Evolutionary conservation across 2,113 vertebrate genomes (phyloP).

Genomic region (Pionites leucogaster): DNA sequence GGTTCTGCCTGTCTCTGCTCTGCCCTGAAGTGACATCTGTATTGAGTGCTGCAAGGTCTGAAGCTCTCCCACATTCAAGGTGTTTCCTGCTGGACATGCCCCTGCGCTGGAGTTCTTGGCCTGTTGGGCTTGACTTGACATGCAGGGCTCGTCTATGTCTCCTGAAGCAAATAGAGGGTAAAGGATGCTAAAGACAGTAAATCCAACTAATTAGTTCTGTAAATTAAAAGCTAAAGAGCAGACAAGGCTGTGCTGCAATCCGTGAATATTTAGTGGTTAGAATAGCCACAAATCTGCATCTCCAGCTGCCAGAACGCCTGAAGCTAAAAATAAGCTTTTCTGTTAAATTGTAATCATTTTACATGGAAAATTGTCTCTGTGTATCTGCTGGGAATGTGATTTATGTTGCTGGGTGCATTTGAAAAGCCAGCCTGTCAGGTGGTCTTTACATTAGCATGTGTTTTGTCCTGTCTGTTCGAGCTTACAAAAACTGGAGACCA

Average conservation of each 20-base stretch:
- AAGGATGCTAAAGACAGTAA: slow-evolving; percentile 32
- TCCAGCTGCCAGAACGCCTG: background rate
- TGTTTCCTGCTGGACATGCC: background rate
- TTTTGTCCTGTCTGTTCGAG: background rate
- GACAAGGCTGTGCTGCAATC: background rate
- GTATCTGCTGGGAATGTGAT: background rate
- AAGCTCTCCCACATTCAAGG: background rate
- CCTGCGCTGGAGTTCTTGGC: background rate
- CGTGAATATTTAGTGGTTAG: background rate
- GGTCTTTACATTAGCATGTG: background rate
- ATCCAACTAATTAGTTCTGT: slow-evolving; percentile 52
- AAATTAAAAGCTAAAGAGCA: slow-evolving; percentile 44
- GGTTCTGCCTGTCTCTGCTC: background rate
- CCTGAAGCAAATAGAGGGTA: background rate
- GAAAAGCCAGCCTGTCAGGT: background rate
- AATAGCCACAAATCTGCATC: slow-evolving; percentile 34
- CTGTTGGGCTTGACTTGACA: background rate
- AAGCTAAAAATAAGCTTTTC: background rate
- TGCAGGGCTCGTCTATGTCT: slow-evolving; percentile 2
- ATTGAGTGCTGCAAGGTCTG: background rate
- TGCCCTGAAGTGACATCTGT: background rate
- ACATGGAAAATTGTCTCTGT: background rate
- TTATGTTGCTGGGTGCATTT: background rate
- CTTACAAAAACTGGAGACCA: background rate
- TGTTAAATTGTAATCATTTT: slow-evolving; percentile 21